Evolutionary conservation across 2,113 vertebrate species (phyloP), one percentile per base, ranked within the genome.

Genomic region (Mus pahari): DNA sequence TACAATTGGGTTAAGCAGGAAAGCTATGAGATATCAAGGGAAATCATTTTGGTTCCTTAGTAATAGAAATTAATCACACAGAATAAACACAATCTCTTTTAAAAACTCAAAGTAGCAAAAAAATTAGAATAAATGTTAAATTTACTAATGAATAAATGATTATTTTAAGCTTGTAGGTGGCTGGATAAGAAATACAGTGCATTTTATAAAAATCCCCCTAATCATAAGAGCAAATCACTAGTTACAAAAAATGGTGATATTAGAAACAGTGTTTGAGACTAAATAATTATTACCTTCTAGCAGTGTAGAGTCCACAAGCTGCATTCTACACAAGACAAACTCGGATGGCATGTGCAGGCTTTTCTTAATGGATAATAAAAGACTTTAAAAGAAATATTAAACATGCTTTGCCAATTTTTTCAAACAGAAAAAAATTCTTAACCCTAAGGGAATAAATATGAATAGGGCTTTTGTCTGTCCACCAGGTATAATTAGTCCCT

Each of bases 41-140:
- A 95, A 96, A 92, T 10, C 62, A 86, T 93, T 90, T 64, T 89
- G 68, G 64, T 97, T 3, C 55, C 20, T 88, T 96, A 83, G 13
- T 90, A 58, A 53, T 10, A 96, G 24, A 17, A 82, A 20, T 86
- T 96, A 95, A 39, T 87, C 74, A 4, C 0, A 19, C 5, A 96
- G 58, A 62, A 50, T 31, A 96, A 95, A 86, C 17, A 89, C 22
- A 94, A 31, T 70, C 19, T 83, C 50, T 60, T 83, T 0, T 36
- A 92, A 13, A 84, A 10, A 66, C n/a, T 45, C 62, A 1, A 86
- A 86, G 50, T 5, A 19, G 75, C 60, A 90, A 86, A 66, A 45
- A 5, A 66, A 88, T 86, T 81, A 83, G 39, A 82, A 90, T 53
- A 96, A 62, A 53, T 86, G 64, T 39, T 94, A 74, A 39, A 53